phyloP scores from a whole-genome alignment of 1,140 invertebrate genomes.

The Leucophenga varia region DNA sequence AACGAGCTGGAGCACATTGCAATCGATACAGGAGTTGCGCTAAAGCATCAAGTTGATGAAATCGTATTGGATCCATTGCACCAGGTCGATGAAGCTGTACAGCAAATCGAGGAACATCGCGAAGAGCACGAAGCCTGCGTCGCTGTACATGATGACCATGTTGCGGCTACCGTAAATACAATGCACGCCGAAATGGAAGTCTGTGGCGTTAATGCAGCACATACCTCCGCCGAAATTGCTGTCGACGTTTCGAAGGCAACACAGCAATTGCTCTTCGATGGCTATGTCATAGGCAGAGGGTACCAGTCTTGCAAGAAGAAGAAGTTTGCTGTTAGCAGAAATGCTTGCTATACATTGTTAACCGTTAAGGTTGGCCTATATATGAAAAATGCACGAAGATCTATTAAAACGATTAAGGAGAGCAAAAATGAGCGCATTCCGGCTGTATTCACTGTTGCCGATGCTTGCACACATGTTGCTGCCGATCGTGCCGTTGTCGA shows the following conservation, averaged over 20 bases:
- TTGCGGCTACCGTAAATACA: conserved; percentile 22
- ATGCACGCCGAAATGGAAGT: conserved; percentile 31
- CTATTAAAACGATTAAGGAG: conserved; percentile 35
- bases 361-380: conserved; percentile 27
- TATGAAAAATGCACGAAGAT: conserved; percentile 29
- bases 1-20: conserved; percentile 30
- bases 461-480: conserved; percentile 35
- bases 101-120: conserved; percentile 31
- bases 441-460: conserved; percentile 32
- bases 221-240: conserved; percentile 30
- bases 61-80: conserved; percentile 42
- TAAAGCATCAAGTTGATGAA: conserved; percentile 36
- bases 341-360: conserved; percentile 31
- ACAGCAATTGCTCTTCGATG: conserved; percentile 41
- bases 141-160: conserved; percentile 29
- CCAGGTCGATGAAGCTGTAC: conserved; percentile 34
- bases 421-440: conserved; percentile 36
- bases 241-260: conserved; percentile 34
- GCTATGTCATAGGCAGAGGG: conserved; percentile 20
- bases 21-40: conserved; percentile 21
- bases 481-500: conserved; percentile 26
- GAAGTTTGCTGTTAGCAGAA: conserved; percentile 22
- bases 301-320: conserved; percentile 37
- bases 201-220: conserved; percentile 28
- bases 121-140: conserved; percentile 32